Base-by-base conservation (phyloP, 1,140 invertebrate species). In the Caenorhabditis briggsae region DNA sequence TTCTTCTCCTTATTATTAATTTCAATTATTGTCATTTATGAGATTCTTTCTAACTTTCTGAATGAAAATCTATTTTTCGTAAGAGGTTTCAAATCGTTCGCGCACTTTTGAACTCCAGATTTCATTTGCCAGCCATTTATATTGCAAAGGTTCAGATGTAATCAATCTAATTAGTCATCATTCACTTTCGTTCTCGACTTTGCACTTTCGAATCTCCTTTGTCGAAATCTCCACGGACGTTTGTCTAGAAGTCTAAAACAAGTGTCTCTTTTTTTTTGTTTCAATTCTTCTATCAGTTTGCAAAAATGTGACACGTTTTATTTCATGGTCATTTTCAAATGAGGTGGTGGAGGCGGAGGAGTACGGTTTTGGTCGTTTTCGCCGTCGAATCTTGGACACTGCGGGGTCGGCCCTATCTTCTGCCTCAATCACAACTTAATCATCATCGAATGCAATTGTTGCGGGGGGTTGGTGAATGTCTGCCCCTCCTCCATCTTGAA, bases 341-440 rank as follows among this genome's bases (percentile, higher is more conserved):
- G n/a, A 41, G n/a, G 3, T 5, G 18, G 70, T 18, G 20, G 0
- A 0, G n/a, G 23, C 11, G 23, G 14, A 7, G 70, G 70, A 53
- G 70, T 78, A 78, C 46, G 70, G 43, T 70, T 20, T 70, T 46
- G 33, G 70, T 78, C 41, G 70, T 23, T 46, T 18, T 53, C 46
- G 48, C 9, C 64, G 6, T n/a, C 33, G 20, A 5, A 12, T 74
- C 41, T 74, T 78, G n/a, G 46, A 50, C 70, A 53, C 46, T 23
- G 6, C 7, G 70, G 16, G 70, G 9, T 78, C 70, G 70, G 70
- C 43, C 70, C 70, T 78, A 78, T 78, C 70, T 78, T 78, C 70
- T 78, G 70, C 70, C 70, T 78, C 70, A 78, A 78, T 78, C 70
- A 78, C 70, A 78, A 78, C 70, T 78, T 78, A 78, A 78, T 78